Conservation (phyloP, 53 echinoderm and acorn worm genomes). For the Henricia sp. region DNA sequence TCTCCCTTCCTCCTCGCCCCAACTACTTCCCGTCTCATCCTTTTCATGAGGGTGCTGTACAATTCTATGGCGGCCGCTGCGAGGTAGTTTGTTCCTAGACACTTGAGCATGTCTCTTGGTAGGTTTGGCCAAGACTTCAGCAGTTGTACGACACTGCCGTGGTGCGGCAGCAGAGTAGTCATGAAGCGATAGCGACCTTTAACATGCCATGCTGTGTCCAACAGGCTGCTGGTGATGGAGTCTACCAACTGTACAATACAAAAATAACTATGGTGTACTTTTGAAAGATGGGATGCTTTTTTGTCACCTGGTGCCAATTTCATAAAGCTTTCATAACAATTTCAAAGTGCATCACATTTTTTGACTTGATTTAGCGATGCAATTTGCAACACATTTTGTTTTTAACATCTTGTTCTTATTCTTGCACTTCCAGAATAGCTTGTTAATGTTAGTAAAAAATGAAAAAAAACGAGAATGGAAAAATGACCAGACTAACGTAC, state of each 20-base stretch:
- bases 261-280: too few species aligned
- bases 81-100: conserved; percentile 82
- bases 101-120: conserved; percentile 68
- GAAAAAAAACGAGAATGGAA: too few species aligned
- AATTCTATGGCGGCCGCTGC: conserved; percentile 66
- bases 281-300: too few species aligned
- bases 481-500: too few species aligned
- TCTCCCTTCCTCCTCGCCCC: not conserved
- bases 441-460: too few species aligned
- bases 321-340: too few species aligned
- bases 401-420: too few species aligned
- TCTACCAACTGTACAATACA: conserved; percentile 68
- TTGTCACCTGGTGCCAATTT: too few species aligned
- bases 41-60: conserved; percentile 56
- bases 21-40: conserved; percentile 7
- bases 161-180: conserved; percentile 72
- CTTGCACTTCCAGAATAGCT: too few species aligned
- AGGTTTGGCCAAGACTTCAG: conserved; percentile 61
- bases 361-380: too few species aligned
- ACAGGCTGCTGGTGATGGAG: conserved; percentile 58
- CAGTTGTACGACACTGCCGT: conserved; percentile 53
- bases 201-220: conserved; percentile 79
- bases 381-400: too few species aligned
- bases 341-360: too few species aligned
- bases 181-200: conserved; percentile 87